Conservation (phyloP, 92 coral and sea anemone species). For the Umimayanthus chanpuru region DNA sequence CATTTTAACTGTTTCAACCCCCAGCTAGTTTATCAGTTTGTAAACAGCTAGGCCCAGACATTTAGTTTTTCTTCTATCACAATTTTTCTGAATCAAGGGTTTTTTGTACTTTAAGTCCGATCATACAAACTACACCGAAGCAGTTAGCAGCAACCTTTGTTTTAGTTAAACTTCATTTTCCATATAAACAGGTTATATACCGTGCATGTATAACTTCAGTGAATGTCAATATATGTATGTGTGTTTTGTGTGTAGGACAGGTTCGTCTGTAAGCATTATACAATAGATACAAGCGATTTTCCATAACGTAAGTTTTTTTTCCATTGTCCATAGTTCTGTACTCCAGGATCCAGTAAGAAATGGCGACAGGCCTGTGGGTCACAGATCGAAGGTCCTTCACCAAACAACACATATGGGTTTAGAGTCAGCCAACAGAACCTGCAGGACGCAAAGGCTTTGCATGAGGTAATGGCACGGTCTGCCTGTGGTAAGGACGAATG, state of each 20-base stretch:
- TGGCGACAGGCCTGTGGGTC: conserved; percentile 72
- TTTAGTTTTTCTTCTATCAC: no score
- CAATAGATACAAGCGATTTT: neutral
- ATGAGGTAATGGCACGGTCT: conserved; percentile 64
- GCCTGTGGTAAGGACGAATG: neutral
- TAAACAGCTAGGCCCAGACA: no score
- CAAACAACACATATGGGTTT: conserved; percentile 91
- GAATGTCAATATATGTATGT: no score
- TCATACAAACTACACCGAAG: no score
- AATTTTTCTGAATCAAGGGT: no score
- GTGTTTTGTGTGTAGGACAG: no score
- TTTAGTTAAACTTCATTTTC: no score
- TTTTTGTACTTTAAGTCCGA: no score
- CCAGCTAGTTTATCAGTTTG: no score
- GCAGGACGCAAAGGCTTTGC: conserved; percentile 81
- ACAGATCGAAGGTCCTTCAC: conserved; percentile 95
- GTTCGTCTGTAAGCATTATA: neutral
- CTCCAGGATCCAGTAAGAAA: conserved; percentile 60
- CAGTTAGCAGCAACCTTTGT: neutral
- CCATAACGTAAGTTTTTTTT: neutral
- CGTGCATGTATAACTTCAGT: no score
- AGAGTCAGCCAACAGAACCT: conserved; percentile 87
- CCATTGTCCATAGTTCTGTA: conserved; percentile 47
- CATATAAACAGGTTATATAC: neutral
- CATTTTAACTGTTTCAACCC: no score